Conservation (phyloP, 1,140 invertebrate genomes). For the Trachymyrmex cornetzi region DNA sequence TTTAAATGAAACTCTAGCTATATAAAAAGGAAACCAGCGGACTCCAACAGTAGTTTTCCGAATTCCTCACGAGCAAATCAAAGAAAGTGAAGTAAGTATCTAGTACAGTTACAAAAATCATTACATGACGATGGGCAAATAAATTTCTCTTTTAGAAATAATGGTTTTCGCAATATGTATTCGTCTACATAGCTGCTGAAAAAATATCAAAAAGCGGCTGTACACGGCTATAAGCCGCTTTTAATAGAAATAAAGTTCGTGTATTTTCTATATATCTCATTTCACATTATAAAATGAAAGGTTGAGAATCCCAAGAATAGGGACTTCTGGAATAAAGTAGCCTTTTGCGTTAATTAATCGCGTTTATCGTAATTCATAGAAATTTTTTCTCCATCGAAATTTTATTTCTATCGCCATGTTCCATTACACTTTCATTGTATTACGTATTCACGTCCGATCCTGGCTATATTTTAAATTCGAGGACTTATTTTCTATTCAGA, state of each 20-base stretch:
- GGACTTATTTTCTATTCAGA: slow-evolving; percentile 71
- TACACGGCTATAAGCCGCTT: not conserved
- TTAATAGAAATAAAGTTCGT: not conserved
- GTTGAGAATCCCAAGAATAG: not conserved
- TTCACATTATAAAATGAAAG: not conserved
- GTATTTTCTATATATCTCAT: too few relatives aligned
- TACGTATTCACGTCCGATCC: slow-evolving; percentile 59
- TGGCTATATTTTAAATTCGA: slow-evolving; percentile 67
- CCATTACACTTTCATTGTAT: slow-evolving; percentile 59
- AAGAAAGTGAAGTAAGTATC: too few relatives aligned
- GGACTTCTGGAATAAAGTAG: not conserved
- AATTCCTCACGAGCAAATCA: too few relatives aligned
- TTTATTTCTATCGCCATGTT: too few relatives aligned
- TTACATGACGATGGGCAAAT: too few relatives aligned
- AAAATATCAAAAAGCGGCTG: not conserved
- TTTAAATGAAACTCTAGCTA: too few relatives aligned
- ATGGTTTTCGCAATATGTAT: too few relatives aligned
- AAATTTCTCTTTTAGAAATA: too few relatives aligned
- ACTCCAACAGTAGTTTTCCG: too few relatives aligned
- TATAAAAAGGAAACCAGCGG: too few relatives aligned
- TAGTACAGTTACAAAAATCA: too few relatives aligned
- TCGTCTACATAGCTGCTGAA: not conserved
- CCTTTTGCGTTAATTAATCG: not conserved
- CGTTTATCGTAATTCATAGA: not conserved
- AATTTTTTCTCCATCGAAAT: too few relatives aligned